Evolutionary conservation across 2,797 vertebrate species (phyloP).

Genomic region (Decapterus maruadsi): DNA sequence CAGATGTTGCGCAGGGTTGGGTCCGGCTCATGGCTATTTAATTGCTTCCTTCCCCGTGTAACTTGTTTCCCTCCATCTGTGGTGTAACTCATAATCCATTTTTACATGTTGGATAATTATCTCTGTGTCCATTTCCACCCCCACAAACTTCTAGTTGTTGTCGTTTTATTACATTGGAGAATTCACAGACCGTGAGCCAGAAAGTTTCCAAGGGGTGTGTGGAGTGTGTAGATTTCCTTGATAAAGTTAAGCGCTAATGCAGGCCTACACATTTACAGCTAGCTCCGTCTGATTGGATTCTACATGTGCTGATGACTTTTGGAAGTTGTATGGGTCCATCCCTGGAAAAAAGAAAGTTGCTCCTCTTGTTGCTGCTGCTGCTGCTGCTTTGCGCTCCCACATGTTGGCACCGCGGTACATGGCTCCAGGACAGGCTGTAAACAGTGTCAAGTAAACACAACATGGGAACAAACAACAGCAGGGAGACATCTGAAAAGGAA

Average conservation of each 20-base stretch:
- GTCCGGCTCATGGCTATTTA: slow-evolving; percentile 85
- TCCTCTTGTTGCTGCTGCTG: slow-evolving; percentile 23
- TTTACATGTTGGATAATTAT: slow-evolving; percentile 85
- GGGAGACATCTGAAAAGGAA: slow-evolving; percentile 77
- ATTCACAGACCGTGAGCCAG: slow-evolving; percentile 73
- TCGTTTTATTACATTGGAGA: slow-evolving; percentile 79
- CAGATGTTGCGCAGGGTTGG: slow-evolving; percentile 86
- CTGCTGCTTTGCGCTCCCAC: slow-evolving; percentile 28
- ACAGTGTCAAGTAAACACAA: slow-evolving; percentile 84
- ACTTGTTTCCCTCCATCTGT: slow-evolving; percentile 85
- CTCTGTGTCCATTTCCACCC: slow-evolving; percentile 80
- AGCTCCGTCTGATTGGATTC: slow-evolving; percentile 43
- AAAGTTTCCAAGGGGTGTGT: slow-evolving; percentile 71
- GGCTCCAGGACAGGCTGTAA: slow-evolving; percentile 80
- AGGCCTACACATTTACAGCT: slow-evolving; percentile 56
- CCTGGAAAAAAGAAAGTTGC: slow-evolving; percentile 52
- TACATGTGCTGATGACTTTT: slow-evolving; percentile 46
- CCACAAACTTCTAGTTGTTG: slow-evolving; percentile 74
- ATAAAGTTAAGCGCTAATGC: slow-evolving; percentile 60
- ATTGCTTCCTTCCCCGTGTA: slow-evolving; percentile 87
- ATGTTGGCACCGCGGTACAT: slow-evolving; percentile 65
- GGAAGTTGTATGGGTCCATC: slow-evolving; percentile 25
- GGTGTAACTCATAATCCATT: slow-evolving; percentile 83
- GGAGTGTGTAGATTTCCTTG: slow-evolving; percentile 60
- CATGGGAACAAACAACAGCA: slow-evolving; percentile 78